Base-by-base conservation (phyloP, 1,140 invertebrate genomes). In the Arion vulgaris region DNA sequence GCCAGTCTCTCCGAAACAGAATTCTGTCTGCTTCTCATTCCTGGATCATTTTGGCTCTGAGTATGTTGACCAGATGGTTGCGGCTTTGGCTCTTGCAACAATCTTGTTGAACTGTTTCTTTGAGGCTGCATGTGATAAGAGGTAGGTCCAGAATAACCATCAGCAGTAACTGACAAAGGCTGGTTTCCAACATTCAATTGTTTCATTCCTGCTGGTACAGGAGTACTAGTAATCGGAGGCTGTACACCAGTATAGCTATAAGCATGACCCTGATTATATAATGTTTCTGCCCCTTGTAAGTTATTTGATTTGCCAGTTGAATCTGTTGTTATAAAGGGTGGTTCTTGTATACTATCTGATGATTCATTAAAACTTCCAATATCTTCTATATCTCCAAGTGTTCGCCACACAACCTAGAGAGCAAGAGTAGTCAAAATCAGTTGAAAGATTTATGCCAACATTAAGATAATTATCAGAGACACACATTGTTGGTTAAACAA, bases 321-420 rank as follows among this genome's bases (percentile, higher is more conserved):
- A 49, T n/a, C 34, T 49, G 9, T 19, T 62, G 66, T 23, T 32
- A 66, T 15, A 45, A 23, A 73, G 41, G 77, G 73, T 28, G 36
- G 82, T 34, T 69, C 51, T 45, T 72, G 73, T 32, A 82, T 38
- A 36, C 66, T 82, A 53, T 82, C 74, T 28, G 84, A 78, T 7
- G 84, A 78, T 49, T 85, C 77, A n/a, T 85, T 81, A 57, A 81
- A 74, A 39, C 49, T 74, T n/a, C 81, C 84, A n/a, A 87, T 88
- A n/a, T 85, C 84, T 34, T 75, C 84, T 19, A 86, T 87, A 87
- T 91, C 90, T 51, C 90, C 91, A 32, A 92, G 88, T 84, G 91
- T 92, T 72, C 91, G 84, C 91, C 91, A 92, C 32, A 91, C 91
- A 77, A 92, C 91, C 91, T 92, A 73, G n/a, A n/a, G 74, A 4